Conservation (phyloP, 2,797 vertebrate species). For the Enteromius paludinosus region DNA sequence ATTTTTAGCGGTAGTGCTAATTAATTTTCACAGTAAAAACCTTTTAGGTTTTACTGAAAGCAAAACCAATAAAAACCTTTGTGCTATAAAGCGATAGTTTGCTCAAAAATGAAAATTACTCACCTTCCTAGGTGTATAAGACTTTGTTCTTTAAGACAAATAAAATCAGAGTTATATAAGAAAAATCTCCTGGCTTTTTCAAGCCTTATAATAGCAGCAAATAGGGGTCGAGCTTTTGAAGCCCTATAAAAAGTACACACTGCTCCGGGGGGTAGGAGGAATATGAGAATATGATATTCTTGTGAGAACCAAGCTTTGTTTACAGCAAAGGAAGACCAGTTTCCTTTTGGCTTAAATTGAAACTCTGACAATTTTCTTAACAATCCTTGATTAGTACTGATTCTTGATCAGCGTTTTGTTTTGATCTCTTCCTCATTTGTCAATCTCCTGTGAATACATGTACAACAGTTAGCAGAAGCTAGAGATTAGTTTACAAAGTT, state of each 20-base stretch:
- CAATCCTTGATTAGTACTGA: not conserved
- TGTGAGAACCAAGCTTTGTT: not conserved
- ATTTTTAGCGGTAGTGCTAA: conserved; percentile 28
- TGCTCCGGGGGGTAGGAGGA: too few species aligned
- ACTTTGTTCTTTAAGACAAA: not conserved
- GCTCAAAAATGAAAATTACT: not conserved
- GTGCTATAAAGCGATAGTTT: not conserved
- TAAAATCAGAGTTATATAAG: too few species aligned
- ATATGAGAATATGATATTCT: not conserved
- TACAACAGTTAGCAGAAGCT: not conserved
- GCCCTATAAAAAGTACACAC: too few species aligned
- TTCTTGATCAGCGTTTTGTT: not conserved
- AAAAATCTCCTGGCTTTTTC: not conserved
- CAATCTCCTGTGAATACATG: not conserved
- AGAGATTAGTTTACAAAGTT: not conserved
- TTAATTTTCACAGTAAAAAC: conserved; percentile 2
- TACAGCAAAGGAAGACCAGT: not conserved
- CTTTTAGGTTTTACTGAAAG: not conserved
- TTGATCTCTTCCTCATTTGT: not conserved
- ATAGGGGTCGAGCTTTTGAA: too few species aligned
- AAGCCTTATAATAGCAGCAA: not conserved
- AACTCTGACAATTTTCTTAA: not conserved
- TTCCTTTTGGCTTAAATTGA: not conserved
- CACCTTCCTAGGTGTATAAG: too few species aligned
- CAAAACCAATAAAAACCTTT: not conserved